phyloP scores from a whole-genome alignment of 2,888 invertebrate genomes.

The Drosophila prostipennis region DNA sequence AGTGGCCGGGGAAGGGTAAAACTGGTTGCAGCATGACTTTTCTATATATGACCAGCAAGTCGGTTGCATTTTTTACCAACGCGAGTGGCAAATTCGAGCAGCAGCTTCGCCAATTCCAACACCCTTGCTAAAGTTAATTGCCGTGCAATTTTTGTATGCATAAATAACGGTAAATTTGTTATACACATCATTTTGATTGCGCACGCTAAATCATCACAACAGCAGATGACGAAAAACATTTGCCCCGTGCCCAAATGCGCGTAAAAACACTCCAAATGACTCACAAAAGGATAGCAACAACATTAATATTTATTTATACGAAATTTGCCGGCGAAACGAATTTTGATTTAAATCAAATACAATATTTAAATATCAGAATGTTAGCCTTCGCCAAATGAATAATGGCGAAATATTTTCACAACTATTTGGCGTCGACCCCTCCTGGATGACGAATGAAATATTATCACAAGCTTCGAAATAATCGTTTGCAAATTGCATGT shows the following conservation, averaged over 20 bases:
- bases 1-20: slow-evolving; percentile 6
- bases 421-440: slow-evolving; percentile 6
- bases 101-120: slow-evolving; percentile 20
- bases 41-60: slow-evolving; percentile 40
- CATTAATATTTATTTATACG: slow-evolving; percentile 34
- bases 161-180: slow-evolving; percentile 80
- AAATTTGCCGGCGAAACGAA: slow-evolving; percentile 9
- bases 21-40: slow-evolving; percentile 57
- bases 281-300: slow-evolving; percentile 46
- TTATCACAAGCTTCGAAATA: slow-evolving; percentile 32
- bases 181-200: slow-evolving; percentile 79
- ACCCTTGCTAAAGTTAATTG: slow-evolving; percentile 69
- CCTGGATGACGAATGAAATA: slow-evolving; percentile 10
- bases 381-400: slow-evolving; percentile 20
- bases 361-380: slow-evolving; percentile 28
- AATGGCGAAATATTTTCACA: slow-evolving; percentile 28
- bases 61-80: slow-evolving; percentile 39
- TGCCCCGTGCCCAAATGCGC: slow-evolving; percentile 57
- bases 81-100: slow-evolving; percentile 27
- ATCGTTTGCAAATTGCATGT: slow-evolving; percentile 14
- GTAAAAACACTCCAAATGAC: slow-evolving; percentile 66
- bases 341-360: slow-evolving; percentile 41
- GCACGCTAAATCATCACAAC: slow-evolving; percentile 71
- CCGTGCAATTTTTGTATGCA: slow-evolving; percentile 79
- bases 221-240: slow-evolving; percentile 46